These are phyloP conservation scores for Atta colombica DNA, from an alignment of 1,140 invertebrate genomes.

Conservation along the genomic window DNA sequence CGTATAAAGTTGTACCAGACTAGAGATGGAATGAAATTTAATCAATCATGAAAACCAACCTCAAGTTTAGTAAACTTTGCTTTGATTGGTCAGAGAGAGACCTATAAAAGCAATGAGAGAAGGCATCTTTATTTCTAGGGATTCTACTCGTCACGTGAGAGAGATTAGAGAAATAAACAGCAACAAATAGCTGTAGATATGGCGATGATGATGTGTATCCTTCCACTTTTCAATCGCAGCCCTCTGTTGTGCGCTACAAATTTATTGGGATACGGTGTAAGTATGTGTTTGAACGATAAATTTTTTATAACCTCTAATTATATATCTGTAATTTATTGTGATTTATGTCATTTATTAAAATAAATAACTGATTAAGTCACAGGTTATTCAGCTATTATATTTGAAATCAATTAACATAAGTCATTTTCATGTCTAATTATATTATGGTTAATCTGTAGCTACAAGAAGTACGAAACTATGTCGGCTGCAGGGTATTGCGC, in stretches of 20 bases:
- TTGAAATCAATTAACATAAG: neutral
- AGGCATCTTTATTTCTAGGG: too few species aligned
- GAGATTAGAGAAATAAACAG: too few species aligned
- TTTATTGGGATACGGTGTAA: slow-evolving; percentile 67
- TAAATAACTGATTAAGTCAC: neutral
- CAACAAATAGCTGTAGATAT: slow-evolving; percentile 62
- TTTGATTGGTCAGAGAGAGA: too few species aligned
- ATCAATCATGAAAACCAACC: too few species aligned
- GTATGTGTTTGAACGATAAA: slow-evolving; percentile 10
- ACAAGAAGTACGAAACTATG: slow-evolving; percentile 88
- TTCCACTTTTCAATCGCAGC: slow-evolving; percentile 61
- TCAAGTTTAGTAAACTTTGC: too few species aligned
- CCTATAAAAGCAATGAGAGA: too few species aligned
- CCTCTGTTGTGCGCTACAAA: slow-evolving; percentile 55
- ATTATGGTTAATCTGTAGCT: slow-evolving; percentile 79
- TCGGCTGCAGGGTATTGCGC: slow-evolving; percentile 79
- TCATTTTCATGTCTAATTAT: neutral
- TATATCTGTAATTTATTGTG: neutral
- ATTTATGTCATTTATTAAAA: too few species aligned
- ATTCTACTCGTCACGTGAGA: too few species aligned
- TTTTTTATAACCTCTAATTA: neutral
- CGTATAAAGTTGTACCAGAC: too few species aligned
- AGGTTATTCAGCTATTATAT: neutral
- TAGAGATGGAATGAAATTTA: too few species aligned
- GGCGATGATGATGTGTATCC: slow-evolving; percentile 64